Evolutionary conservation across 2,888 invertebrate species (phyloP), one percentile per base, ranked within the genome.

Genomic region (Phalangium opilio): DNA sequence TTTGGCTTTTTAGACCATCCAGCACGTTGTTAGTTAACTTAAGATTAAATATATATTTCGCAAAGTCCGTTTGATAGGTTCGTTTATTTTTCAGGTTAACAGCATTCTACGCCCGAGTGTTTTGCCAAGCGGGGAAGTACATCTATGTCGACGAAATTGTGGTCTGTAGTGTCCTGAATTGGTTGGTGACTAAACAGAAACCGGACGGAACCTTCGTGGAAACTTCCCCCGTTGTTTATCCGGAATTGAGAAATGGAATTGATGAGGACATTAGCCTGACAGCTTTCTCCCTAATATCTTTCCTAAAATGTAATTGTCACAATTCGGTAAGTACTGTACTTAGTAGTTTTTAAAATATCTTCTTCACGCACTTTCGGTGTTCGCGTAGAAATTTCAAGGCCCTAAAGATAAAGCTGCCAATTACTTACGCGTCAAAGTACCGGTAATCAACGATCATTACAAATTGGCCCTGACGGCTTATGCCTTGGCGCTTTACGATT

Each of bases 41-140:
- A n/a, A n/a, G n/a, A n/a, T n/a, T n/a, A n/a, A n/a, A n/a, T 27
- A 27, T 7, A 27, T 27, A 27, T 27, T 7, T 27, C 27, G 27
- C 5, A 27, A 27, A 27, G n/a, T n/a, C n/a, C n/a, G n/a, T n/a
- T n/a, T n/a, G n/a, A n/a, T n/a, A n/a, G n/a, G n/a, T 27, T 27
- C 27, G 27, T 27, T 27, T 27, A 27, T 27, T 35, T 50, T n/a
- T 8, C 18, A 53, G 53, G 55, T 48, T 58, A 32, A 58, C 58
- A 3, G 57, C 56, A 3, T 58, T 58, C 42, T 52, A 57, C 1
- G 45, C 49, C 34, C 57, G 55, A 45, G 49, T 58, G 3, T 52
- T 58, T 14, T 58, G 58, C 40, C 55, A 57, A 47, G 50, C 58
- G 1, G 43, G 17, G 17, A 43, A 48, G 14, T 38, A 50, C 15